Base-by-base conservation (phyloP, 2,113 vertebrate genomes). In the Scalopus aquaticus region DNA sequence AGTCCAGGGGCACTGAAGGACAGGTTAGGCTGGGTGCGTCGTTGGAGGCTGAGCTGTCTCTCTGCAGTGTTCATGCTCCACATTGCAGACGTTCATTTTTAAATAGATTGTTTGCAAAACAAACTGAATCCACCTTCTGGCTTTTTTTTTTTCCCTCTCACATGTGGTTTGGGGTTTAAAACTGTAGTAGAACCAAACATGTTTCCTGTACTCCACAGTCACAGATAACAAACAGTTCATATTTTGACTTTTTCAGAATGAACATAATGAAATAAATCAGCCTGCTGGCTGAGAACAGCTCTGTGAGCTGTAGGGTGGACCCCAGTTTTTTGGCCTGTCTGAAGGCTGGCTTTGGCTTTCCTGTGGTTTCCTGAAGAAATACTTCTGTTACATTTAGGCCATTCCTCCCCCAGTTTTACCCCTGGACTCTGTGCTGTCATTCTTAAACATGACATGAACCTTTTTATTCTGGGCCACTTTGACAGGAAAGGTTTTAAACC, bases 351-450 rank as follows among this genome's bases (percentile, higher is more conserved):
- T 58, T 90, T 42, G 67, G 54, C 83, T 94, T 82, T 81, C 56
- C 91, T 91, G 89, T 74, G 93, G 93, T 65, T 76, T 67, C 90
- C 90, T 97, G 96, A 90, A 91, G 95, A 90, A 96, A 97, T 58
- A 42, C 69, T 97, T 97, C 90, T 85, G 60, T 95, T 88, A 8
- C 8, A 0, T 79, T 69, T 62, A 60, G 56, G 39, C 72, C 12
- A 16, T 42, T 44, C 67, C 44, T 44, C 49, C 65, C 0, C 1
- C 32, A 30, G 79, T 81, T 90, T 82, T 32, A 30, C 83, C 13
- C 3, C 9, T 6, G 35, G 73, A 69, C 5, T 67, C 44, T 28
- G 13, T 10, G 2, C 56, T 67, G 67, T 37, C 49, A 3, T 60
- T 78, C 67, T 62, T 19, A 65, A 92, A 76, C 35, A 6, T 65